Evolutionary conservation across 2,888 invertebrate genomes (phyloP).

Genomic region (Drosophila mimica): DNA sequence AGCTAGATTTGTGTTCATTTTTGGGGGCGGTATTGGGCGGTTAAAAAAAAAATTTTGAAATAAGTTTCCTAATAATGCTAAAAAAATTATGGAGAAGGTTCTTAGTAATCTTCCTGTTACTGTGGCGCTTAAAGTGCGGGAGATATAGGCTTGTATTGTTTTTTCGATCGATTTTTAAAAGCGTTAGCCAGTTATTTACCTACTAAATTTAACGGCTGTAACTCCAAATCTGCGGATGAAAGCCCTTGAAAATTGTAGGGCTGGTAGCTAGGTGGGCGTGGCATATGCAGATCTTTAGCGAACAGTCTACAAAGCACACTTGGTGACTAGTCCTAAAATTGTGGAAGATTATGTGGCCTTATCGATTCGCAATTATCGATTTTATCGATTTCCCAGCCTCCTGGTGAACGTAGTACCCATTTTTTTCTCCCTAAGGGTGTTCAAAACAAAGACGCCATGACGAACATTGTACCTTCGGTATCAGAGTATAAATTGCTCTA

Average conservation of each 20-base stretch:
- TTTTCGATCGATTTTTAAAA: background rate
- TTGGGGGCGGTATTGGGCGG: too few species aligned
- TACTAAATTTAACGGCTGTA: too few species aligned
- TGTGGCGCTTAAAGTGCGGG: background rate
- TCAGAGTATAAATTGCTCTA: background rate
- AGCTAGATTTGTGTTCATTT: too few species aligned
- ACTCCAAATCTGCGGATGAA: too few species aligned
- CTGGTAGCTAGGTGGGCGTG: background rate
- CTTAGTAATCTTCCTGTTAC: background rate
- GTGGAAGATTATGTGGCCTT: background rate
- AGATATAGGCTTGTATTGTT: background rate
- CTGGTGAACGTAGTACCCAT: background rate
- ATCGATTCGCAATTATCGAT: background rate
- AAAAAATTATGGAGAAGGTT: too few species aligned
- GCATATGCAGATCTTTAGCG: background rate
- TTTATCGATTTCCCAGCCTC: background rate
- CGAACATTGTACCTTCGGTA: background rate
- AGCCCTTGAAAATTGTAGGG: background rate
- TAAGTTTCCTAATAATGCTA: too few species aligned
- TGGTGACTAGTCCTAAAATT: background rate
- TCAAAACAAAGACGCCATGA: too few species aligned
- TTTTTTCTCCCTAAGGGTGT: background rate
- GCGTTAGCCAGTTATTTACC: background rate
- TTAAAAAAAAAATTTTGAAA: too few species aligned
- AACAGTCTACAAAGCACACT: background rate